A percentile compares a stretch with the other conserved stretches of the same genome.
Conservation (phyloP, 2,113 vertebrate genomes). For the Leptocoma aspasia region DNA sequence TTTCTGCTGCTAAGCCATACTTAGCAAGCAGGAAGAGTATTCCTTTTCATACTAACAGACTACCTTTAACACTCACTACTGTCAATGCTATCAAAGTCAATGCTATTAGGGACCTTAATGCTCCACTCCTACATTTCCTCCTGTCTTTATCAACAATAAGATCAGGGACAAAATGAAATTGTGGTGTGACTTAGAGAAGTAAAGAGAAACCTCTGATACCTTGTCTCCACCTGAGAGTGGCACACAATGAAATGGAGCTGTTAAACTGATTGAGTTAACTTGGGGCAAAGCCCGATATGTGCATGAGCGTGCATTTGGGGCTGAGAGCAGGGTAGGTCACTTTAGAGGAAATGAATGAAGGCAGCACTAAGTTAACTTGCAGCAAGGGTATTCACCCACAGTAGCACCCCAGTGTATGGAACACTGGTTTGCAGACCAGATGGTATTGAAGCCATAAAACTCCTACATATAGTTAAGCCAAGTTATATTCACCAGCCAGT, state of each 20-base stretch:
- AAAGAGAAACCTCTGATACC: background rate
- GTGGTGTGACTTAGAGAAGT: background rate
- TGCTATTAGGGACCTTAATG: too few relatives aligned
- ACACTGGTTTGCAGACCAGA: background rate
- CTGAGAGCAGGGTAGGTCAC: background rate
- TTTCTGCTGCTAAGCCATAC: background rate
- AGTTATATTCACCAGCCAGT: background rate
- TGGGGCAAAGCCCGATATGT: background rate
- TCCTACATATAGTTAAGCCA: background rate
- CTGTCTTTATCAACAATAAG: background rate
- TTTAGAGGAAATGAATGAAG: background rate
- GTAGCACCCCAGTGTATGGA: background rate
- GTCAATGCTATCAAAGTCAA: background rate
- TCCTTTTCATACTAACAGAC: background rate
- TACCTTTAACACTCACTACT: background rate
- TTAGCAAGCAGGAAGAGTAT: background rate
- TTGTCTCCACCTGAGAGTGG: background rate
- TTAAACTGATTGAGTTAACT: background rate
- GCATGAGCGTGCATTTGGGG: fast-evolving
- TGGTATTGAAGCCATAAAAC: background rate
- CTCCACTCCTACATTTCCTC: background rate
- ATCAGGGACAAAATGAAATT: background rate
- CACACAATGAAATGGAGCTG: background rate
- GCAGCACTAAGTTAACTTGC: background rate
- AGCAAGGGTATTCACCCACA: background rate